Evolutionary conservation across 2,113 vertebrate species (phyloP), one percentile per base, ranked within the genome.

Genomic region (Apodemus speciosus): DNA sequence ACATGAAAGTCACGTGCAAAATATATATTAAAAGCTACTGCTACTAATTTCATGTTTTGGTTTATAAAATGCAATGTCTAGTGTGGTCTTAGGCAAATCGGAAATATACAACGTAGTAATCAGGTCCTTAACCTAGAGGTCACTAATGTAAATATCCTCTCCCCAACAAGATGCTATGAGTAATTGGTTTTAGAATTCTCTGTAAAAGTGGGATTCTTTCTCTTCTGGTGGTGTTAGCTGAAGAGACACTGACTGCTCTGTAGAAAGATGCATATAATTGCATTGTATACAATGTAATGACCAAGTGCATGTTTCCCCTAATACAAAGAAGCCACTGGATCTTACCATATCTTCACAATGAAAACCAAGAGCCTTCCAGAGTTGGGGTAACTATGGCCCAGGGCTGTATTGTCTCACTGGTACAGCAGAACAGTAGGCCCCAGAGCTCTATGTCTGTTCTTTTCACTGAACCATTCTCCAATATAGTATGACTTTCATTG

Each of bases 101-200:
- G 30, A 91, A 91, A 89, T 83, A 16, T 6, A 88, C 49, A 62
- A 79, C 21, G 60, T 85, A 58, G 64, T 72, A 43, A 87, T 46
- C 49, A 72, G 60, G 46, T 2, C 0, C 75, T 64, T 40, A 77
- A 69, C 30, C 92, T 86, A 84, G 25, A 51, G 18, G n/a, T 23
- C 56, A 87, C 46, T 83, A 49, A 94, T 32, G 0, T 46, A 92
- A 88, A 56, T 25, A 71, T 43, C 32, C 5, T 46, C 20, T 35
- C 46, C 40, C 71, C 15, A 49, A 72, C 18, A n/a, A 90, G 66
- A 85, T 7, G 25, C 25, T 25, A 88, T 51, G 27, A 15, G 51
- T 32, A 60, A 73, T 20, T 83, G 83, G 66, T 43, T 83, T 83
- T 73, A 25, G 49, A 95, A 92, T 83, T 56, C 11, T 89, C 4